Conservation (phyloP, 30 jellyfish, hydroid and myxozoan species). For the Aurelia sp. region DNA sequence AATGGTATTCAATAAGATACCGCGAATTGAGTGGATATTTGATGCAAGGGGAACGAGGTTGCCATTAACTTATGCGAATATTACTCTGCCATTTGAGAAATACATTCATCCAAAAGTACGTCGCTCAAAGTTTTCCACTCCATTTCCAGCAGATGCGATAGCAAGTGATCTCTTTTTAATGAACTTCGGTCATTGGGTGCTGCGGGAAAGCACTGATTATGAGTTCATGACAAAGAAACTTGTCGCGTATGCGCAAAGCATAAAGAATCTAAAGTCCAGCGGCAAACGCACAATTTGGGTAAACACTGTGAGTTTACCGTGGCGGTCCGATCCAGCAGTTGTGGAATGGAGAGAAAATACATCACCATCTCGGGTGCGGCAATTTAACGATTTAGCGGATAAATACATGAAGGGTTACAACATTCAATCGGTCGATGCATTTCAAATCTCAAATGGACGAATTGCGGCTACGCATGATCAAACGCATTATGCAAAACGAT, state of each 20-base stretch:
- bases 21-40: slow-evolving; percentile 97
- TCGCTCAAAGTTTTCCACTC: slow-evolving; percentile 93
- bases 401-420: slow-evolving; percentile 57
- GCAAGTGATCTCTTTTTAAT: slow-evolving; percentile 70
- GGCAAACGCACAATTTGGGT: slow-evolving; percentile 84
- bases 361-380: slow-evolving; percentile 89
- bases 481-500: slow-evolving; percentile 84
- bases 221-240: slow-evolving; percentile 69
- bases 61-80: slow-evolving; percentile 80
- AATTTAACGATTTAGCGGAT: slow-evolving; percentile 82
- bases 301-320: slow-evolving; percentile 92
- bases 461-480: slow-evolving; percentile 95
- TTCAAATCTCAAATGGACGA: slow-evolving; percentile 88
- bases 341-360: slow-evolving; percentile 95
- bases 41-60: slow-evolving; percentile 98
- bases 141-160: slow-evolving; percentile 84
- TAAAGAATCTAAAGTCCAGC: slow-evolving; percentile 38
- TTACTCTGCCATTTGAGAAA: slow-evolving; percentile 85
- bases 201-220: slow-evolving; percentile 82
- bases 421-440: slow-evolving; percentile 88
- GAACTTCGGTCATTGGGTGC: slow-evolving; percentile 95
- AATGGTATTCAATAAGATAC: slow-evolving; percentile 90
- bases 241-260: slow-evolving; percentile 82
- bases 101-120: slow-evolving; percentile 95
- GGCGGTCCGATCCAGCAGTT: slow-evolving; percentile 95